Evolutionary conservation across 2,113 vertebrate genomes (phyloP), one percentile per base, ranked within the genome.

Genomic region (Glaucidium brasilianum): DNA sequence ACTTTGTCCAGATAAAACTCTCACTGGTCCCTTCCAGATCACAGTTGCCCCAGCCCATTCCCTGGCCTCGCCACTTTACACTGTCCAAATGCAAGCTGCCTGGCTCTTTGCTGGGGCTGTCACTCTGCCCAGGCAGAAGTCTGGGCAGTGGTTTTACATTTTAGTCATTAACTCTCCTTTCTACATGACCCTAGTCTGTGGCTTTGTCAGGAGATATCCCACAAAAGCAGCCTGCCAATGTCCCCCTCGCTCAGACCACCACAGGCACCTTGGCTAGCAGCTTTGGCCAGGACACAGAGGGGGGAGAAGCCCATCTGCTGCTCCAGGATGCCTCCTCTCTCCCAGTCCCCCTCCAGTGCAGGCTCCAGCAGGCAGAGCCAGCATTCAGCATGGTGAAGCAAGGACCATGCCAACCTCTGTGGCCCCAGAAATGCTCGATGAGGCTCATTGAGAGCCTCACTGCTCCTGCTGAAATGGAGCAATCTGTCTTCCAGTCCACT

Each of bases 341-440:
- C 35, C 34, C 27, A 34, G 15, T 19, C 30, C 69, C 34, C 19
- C 50, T 75, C 26, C 55, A 78, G 20, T 11, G 13, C 22, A 49
- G 60, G 19, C n/a, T 55, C 56, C 12, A 5, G n/a, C 56, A 87
- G 26, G 43, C 39, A 78, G 45, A 74, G 10, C 25, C 45, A 30
- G 56, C 19, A 21, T 78, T 78, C 76, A 30, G 39, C n/a, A 50
- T 4, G 7, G 10, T 3, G 3, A 75, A 47, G 35, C 39, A 75
- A 66, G 53, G 39, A 69, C 45, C 6, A 0, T 0, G 1, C 34
- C 55, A 77, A 45, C 56, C 41, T 60, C 39, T 25, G 49, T 23
- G 18, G 55, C 50, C 41, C 32, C 32, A 80, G 58, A 89, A 89
- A 79, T 0, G 1, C 27, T 52, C 0, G 0, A 25, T 10, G 8